Evolutionary conservation across 2,113 vertebrate genomes (phyloP).

Genomic region (Xenopus borealis): DNA sequence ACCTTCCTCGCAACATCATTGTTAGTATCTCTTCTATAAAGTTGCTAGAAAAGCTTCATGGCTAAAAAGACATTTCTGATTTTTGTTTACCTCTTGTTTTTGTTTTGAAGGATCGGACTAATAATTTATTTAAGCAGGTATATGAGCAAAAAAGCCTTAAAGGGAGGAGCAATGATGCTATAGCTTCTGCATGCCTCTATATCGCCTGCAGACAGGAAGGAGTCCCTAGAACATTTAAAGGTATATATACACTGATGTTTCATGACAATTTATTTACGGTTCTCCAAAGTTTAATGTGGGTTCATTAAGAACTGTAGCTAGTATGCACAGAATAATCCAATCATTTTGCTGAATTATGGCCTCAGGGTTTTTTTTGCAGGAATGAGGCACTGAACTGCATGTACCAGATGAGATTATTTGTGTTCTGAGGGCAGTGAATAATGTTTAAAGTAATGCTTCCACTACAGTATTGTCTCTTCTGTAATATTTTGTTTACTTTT

Average conservation of each 20-base stretch:
- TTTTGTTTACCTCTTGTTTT: constrained; percentile 49
- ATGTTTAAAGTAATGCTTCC: too few species aligned
- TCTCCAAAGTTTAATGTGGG: neutral
- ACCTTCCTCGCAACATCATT: constrained; percentile 95
- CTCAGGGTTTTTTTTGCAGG: too few species aligned
- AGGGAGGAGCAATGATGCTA: constrained; percentile 95
- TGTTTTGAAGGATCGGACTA: constrained; percentile 91
- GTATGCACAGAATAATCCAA: too few species aligned
- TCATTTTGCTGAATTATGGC: too few species aligned
- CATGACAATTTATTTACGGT: too few species aligned
- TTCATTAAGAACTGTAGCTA: neutral
- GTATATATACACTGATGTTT: constrained; percentile 59
- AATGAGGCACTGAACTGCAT: too few species aligned
- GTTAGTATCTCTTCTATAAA: constrained; percentile 68
- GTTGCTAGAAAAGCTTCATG: neutral
- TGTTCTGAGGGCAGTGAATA: too few species aligned
- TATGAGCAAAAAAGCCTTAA: constrained; percentile 99
- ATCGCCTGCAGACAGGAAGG: constrained; percentile 98
- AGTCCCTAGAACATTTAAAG: constrained; percentile 97
- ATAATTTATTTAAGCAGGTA: constrained; percentile 99
- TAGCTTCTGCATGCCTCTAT: constrained; percentile 97
- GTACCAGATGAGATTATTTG: too few species aligned
- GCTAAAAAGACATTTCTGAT: too few species aligned
- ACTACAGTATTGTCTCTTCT: too few species aligned
- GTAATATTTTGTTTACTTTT: constrained; percentile 18